Conservation (phyloP, 2,888 invertebrate species). For the Trichacis sp. region DNA sequence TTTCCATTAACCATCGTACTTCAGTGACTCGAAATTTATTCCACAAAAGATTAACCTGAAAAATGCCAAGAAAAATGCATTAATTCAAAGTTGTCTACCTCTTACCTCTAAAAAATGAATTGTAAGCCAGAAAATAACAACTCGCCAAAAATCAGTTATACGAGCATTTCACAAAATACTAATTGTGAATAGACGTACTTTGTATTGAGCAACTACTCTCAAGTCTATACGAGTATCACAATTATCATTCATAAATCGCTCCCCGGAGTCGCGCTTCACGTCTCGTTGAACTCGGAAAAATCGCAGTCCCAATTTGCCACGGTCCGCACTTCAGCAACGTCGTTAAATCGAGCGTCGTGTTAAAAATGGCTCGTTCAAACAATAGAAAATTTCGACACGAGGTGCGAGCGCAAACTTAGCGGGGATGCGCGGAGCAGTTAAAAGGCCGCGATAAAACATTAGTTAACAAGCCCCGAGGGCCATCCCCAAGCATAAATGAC, state of each 20-base stretch:
- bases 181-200: no score
- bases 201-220: no score
- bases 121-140: no score
- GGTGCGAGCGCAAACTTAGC: conserved; percentile 15
- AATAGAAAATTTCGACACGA: conserved; percentile 26
- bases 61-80: no score
- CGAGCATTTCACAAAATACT: no score
- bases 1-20: no score
- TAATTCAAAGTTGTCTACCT: no score
- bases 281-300: conserved; percentile 13
- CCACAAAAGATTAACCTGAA: no score
- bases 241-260: conserved; percentile 18
- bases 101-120: no score
- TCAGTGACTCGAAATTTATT: no score
- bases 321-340: conserved; percentile 3
- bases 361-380: conserved; percentile 19
- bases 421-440: conserved; percentile 23
- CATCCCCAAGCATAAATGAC: conserved; percentile 36
- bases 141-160: no score
- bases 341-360: conserved; percentile 2
- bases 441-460: conserved; percentile 44
- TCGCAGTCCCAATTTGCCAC: conserved; percentile 11
- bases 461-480: conserved; percentile 52
- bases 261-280: conserved; percentile 22
- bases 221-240: conserved; percentile 22